These are phyloP conservation scores for Rousettus madagascariensis DNA, from an alignment of 2,797 vertebrate genomes.

Conservation along the genomic window DNA sequence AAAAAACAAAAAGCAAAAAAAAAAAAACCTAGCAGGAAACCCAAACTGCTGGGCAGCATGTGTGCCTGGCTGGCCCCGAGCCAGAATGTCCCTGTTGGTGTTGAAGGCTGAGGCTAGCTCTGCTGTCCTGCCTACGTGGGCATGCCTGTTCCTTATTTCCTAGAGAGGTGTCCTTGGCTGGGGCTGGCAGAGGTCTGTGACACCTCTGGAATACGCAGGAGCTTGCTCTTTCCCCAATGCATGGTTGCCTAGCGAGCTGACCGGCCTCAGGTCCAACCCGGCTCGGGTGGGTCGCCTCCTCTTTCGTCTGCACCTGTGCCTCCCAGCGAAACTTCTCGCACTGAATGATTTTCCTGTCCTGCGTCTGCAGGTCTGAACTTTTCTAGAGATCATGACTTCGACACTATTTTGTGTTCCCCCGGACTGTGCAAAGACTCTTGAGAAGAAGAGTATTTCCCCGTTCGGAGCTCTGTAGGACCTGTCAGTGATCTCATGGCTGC, in stretches of 20 bases:
- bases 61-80: neutral
- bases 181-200: neutral
- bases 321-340: neutral
- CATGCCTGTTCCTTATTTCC: neutral
- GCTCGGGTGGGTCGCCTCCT: neutral
- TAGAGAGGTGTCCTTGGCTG: neutral
- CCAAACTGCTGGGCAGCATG: neutral
- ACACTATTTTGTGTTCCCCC: neutral
- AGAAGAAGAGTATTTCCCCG: neutral
- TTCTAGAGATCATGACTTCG: neutral
- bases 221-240: neutral
- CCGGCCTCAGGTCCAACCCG: neutral
- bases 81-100: neutral
- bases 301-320: neutral
- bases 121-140: neutral
- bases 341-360: neutral
- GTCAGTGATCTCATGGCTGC: neutral
- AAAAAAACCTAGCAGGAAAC: neutral
- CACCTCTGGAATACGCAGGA: neutral
- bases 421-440: neutral
- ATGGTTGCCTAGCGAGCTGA: neutral
- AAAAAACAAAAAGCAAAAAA: too few species aligned
- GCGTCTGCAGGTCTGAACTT: neutral
- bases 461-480: neutral
- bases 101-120: neutral